Percentiles rank a stretch among this genome's conserved stretches.
phyloP scores from a whole-genome alignment of 2,888 invertebrate species.

The Cryptocheilus praepositus region DNA sequence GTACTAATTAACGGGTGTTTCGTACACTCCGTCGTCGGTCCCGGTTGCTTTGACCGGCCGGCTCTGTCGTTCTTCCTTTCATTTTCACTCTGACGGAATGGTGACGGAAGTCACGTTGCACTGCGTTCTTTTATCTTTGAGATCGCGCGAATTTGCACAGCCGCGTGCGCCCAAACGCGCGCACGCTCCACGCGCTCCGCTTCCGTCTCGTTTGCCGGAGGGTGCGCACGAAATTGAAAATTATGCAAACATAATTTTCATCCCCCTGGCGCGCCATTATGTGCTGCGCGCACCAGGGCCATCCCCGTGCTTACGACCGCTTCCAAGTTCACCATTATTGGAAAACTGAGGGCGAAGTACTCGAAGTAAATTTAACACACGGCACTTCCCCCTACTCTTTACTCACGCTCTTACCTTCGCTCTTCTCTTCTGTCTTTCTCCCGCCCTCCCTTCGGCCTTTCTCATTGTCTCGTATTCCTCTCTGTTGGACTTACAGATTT shows the following conservation, averaged over 20 bases:
- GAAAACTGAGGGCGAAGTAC: slow-evolving; percentile 22
- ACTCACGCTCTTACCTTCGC: neutral
- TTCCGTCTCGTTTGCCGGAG: neutral
- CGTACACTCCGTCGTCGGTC: no score
- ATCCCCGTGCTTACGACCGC: slow-evolving; percentile 15
- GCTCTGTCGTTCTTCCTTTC: no score
- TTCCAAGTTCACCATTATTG: slow-evolving; percentile 35
- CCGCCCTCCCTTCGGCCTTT: neutral
- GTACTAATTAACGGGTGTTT: no score
- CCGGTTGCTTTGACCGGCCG: no score
- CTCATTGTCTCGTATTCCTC: neutral
- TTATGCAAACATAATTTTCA: slow-evolving; percentile 53
- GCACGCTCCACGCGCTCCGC: neutral
- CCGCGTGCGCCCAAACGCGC: neutral
- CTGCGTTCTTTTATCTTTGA: slow-evolving; percentile 1
- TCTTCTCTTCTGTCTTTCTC: neutral
- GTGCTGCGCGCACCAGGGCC: slow-evolving; percentile 14
- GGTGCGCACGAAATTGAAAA: slow-evolving; percentile 43
- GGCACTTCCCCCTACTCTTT: neutral
- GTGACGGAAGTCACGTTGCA: no score
- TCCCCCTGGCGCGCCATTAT: slow-evolving; percentile 3
- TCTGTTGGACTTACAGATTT: neutral
- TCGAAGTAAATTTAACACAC: slow-evolving; percentile 37
- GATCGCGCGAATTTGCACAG: slow-evolving; percentile 28
- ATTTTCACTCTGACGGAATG: no score